Base-by-base conservation (phyloP, 2,113 vertebrate species). In the Genyomyrus donnyi region DNA sequence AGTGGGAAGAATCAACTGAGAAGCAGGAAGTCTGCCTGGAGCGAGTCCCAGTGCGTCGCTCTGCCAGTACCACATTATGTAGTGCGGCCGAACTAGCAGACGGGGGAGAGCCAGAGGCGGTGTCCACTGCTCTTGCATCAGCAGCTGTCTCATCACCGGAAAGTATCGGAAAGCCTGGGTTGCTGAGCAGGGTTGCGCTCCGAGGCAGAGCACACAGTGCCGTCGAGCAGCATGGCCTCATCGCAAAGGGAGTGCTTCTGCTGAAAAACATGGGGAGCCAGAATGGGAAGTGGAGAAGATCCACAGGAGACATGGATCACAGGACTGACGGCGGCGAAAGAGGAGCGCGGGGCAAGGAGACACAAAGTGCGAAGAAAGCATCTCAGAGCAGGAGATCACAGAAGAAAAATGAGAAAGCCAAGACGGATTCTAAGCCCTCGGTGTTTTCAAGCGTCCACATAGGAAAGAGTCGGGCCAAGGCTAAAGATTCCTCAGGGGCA, bases 371-470 rank as follows among this genome's bases (percentile, higher is more conserved):
- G 91, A 98, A 96, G 95, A 98, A 97, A 94, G 96, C 92, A 85
- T 90, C 91, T 31, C 95, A 95, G 91, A 94, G 95, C 27, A 98
- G 95, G 91, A 98, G 95, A 94, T 95, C 95, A 15, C 92, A 95
- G 74, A 95, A 93, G 86, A 97, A 96, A 93, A 92, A 94, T 27
- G 97, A 96, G 92, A 95, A 96, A 94, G 94, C 95, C 88, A 98
- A 98, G 92, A 96, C 96, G 0, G 97, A 99, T 49, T 97, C 97
- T 0, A 96, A 94, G 91, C 91, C 96, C 50, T 99, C 98, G 0
- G 96, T 99, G 70, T 98, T 99, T 94, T 98, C 98, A 88, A 96
- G 97, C 94, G 96, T 99, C 92, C 96, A 97, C 93, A 97, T 98
- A 92, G 95, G 96, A 91, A 99, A 97, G 95, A 97, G 96, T 91